Evolutionary conservation across 2,113 vertebrate species (phyloP).

Genomic region (Porphyrio hochstetteri): DNA sequence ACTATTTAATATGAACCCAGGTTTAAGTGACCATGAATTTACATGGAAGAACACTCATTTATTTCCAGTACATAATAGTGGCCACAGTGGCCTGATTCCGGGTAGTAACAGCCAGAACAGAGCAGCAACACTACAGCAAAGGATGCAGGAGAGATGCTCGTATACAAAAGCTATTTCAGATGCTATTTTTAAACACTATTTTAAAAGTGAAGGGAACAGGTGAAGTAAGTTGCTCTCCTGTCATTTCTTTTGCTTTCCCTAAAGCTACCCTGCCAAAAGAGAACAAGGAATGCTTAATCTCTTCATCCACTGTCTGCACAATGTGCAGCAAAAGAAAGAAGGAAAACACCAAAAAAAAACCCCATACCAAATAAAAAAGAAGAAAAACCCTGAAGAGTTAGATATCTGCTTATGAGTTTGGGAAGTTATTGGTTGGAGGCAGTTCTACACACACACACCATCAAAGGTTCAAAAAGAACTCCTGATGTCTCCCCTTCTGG

Average conservation of each 20-base stretch:
- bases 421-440: not conserved
- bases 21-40: not conserved
- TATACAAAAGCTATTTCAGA: not conserved
- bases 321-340: not conserved
- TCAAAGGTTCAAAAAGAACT: not conserved
- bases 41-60: not conserved
- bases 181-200: no score
- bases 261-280: not conserved
- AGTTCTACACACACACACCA: not conserved
- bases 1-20: not conserved
- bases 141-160: not conserved
- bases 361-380: no score
- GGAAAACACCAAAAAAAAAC: not conserved
- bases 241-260: not conserved
- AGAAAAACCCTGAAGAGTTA: not conserved
- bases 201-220: not conserved
- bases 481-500: not conserved
- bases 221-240: not conserved
- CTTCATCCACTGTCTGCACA: not conserved
- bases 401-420: not conserved
- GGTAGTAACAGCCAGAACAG: not conserved
- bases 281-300: not conserved
- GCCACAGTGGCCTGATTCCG: accelerated
- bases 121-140: not conserved
- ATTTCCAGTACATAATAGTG: not conserved